Evolutionary conservation across 2,888 invertebrate genomes (phyloP).

Genomic region (Lymantria monacha): DNA sequence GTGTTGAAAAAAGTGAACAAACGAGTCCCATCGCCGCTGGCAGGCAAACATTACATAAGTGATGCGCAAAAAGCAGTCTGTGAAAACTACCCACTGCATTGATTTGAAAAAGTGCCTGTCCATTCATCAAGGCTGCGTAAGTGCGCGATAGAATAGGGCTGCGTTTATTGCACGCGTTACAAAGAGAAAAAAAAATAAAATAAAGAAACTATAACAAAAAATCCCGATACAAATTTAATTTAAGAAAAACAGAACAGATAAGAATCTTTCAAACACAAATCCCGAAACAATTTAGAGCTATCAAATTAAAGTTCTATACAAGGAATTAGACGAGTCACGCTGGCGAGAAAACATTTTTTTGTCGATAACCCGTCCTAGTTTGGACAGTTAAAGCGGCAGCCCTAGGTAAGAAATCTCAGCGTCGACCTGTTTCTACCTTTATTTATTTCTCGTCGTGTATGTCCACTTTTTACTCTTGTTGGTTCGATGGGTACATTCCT

Average conservation of each 20-base stretch:
- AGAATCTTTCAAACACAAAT: constrained; percentile 27
- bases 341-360: constrained; percentile 36
- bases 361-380: constrained; percentile 25
- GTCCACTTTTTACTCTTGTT: constrained; percentile 74
- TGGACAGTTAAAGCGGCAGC: constrained; percentile 32
- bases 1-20: constrained; percentile 24
- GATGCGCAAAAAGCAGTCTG: constrained; percentile 44
- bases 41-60: constrained; percentile 41
- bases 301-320: constrained; percentile 41
- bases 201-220: too few relatives aligned
- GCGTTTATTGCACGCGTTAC: constrained; percentile 12
- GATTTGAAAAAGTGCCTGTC: constrained; percentile 62
- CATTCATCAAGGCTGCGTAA: constrained; percentile 69
- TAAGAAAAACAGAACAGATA: constrained; percentile 20
- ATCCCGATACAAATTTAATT: constrained; percentile 23
- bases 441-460: constrained; percentile 77
- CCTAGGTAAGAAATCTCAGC: constrained; percentile 69
- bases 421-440: constrained; percentile 73
- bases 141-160: constrained; percentile 38
- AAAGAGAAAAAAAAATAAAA: constrained; percentile 14
- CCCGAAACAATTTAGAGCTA: constrained; percentile 38
- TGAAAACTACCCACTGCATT: constrained; percentile 49
- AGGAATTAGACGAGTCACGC: constrained; percentile 34
- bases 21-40: constrained; percentile 12
- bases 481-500: constrained; percentile 78